These are phyloP conservation scores for Euproctis similis DNA, from an alignment of 2,888 invertebrate species.

Conservation along the genomic window DNA sequence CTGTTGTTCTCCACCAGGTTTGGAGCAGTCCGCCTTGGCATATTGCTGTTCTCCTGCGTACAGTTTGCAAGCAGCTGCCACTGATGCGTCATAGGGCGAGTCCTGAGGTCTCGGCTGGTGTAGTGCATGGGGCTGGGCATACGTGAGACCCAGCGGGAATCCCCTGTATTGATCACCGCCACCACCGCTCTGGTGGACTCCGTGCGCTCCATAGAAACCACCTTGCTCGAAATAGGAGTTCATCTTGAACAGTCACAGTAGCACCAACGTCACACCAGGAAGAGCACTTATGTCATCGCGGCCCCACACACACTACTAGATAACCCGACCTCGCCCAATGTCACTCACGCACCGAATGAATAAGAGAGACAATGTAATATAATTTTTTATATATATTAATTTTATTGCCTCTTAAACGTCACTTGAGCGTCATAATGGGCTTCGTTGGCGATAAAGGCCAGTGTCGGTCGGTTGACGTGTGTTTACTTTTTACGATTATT, in stretches of 20 bases:
- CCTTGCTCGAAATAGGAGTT: constrained; percentile 98
- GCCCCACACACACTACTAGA: constrained; percentile 62
- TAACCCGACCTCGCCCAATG: constrained; percentile 70
- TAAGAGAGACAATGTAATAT: constrained; percentile 60
- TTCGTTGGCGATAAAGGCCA: constrained; percentile 70
- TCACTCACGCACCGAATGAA: constrained; percentile 65
- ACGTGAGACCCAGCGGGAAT: constrained; percentile 90
- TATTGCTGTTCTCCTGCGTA: constrained; percentile 83
- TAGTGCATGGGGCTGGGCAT: constrained; percentile 86
- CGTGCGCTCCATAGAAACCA: constrained; percentile 95
- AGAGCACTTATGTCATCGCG: constrained; percentile 74
- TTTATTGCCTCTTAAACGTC: constrained; percentile 75
- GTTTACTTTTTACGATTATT: constrained; percentile 77
- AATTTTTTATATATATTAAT: constrained; percentile 69
- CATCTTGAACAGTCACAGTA: constrained; percentile 79
- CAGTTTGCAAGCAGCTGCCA: constrained; percentile 89
- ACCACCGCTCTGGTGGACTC: constrained; percentile 83
- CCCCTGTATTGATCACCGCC: constrained; percentile 89
- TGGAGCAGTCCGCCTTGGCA: constrained; percentile 86
- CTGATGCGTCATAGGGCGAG: constrained; percentile 93
- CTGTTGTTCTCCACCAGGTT: constrained; percentile 78
- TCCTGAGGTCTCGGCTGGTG: constrained; percentile 90
- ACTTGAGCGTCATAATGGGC: constrained; percentile 74
- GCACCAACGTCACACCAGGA: constrained; percentile 63
- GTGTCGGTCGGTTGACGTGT: constrained; percentile 71